Evolutionary conservation across 2,113 vertebrate genomes (phyloP).

Genomic region (Tor tambroides): DNA sequence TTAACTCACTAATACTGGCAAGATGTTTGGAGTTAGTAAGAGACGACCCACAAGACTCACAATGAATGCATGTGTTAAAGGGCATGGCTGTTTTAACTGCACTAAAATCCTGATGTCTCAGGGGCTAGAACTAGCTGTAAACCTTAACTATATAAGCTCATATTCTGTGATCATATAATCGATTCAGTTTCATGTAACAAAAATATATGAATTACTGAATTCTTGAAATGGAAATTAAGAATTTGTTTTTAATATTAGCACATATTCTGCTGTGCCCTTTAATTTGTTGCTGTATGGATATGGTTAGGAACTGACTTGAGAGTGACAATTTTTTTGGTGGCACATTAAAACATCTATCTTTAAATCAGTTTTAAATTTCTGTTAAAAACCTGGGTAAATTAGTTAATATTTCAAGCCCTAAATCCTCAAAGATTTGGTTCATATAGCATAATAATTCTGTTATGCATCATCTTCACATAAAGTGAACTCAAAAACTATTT

Average conservation of each 20-base stretch:
- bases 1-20: constrained; percentile 68
- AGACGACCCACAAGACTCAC: constrained; percentile 69
- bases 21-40: constrained; percentile 64
- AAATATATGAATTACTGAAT: neutral
- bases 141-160: neutral
- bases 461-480: neutral
- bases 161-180: constrained; percentile 35
- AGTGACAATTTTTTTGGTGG: constrained; percentile 58
- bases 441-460: neutral
- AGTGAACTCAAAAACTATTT: neutral
- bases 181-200: neutral
- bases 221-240: neutral
- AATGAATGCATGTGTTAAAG: constrained; percentile 77
- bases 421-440: neutral
- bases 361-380: neutral
- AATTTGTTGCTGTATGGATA: constrained; percentile 62
- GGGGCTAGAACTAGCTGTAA: neutral
- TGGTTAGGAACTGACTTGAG: constrained; percentile 58
- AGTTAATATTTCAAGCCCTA: neutral
- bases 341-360: constrained; percentile 23
- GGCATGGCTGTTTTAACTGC: constrained; percentile 69
- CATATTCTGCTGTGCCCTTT: constrained; percentile 68
- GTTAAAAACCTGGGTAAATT: neutral
- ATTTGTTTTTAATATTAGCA: constrained; percentile 19
- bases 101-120: neutral